phyloP scores from a whole-genome alignment of 2,113 vertebrate species.

The Phoenicopterus ruber region DNA sequence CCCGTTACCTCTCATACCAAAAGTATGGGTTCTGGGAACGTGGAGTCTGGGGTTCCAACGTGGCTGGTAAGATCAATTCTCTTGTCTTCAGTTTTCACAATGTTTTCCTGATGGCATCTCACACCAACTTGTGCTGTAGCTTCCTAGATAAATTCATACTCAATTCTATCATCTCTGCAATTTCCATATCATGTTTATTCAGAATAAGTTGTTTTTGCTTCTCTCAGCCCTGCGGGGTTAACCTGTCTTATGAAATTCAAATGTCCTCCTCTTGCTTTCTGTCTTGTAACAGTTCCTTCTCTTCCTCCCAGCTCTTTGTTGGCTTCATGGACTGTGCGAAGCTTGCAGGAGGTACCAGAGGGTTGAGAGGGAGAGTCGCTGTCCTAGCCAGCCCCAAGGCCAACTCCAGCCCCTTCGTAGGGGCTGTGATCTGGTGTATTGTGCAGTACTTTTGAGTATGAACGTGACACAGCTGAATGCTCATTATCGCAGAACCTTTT shows the following conservation, averaged over 20 bases:
- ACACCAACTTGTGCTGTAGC: not conserved
- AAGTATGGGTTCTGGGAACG: not conserved
- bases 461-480: not conserved
- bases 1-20: not conserved
- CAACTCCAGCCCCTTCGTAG: not conserved
- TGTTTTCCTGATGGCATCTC: constrained; percentile 51
- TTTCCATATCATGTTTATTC: constrained; percentile 77
- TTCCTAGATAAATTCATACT: constrained; percentile 51
- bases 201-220: constrained; percentile 68
- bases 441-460: not conserved
- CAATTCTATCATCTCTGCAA: constrained; percentile 46
- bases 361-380: not conserved
- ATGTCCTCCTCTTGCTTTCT: constrained; percentile 52
- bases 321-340: constrained; percentile 5
- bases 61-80: not conserved
- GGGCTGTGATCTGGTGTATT: not conserved
- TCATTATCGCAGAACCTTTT: not conserved
- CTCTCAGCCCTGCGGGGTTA: constrained; percentile 68
- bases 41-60: not conserved
- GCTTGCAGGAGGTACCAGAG: not conserved
- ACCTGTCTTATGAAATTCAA: constrained; percentile 72
- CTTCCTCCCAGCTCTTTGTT: constrained; percentile 13
- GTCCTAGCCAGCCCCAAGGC: not conserved
- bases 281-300: constrained; percentile 24
- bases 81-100: not conserved